These are phyloP conservation scores for Amorpha juglandis DNA, from an alignment of 2,888 invertebrate genomes.

Conservation along the genomic window DNA sequence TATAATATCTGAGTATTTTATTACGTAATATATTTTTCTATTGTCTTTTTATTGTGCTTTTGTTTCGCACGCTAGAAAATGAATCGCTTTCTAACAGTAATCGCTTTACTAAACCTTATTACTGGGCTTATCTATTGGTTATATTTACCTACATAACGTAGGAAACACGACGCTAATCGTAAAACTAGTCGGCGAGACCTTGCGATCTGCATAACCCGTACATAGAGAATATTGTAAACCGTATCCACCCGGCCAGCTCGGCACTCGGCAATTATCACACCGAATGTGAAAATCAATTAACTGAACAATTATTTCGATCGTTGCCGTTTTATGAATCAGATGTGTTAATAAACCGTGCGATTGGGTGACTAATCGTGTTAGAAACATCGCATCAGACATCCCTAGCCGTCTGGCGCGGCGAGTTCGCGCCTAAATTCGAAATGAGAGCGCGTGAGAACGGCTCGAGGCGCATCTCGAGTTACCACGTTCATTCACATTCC, in stretches of 20 bases:
- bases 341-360: conserved; percentile 18
- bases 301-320: conserved; percentile 10
- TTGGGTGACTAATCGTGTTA: conserved; percentile 26
- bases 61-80: too few relatives aligned
- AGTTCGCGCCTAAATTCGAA: conserved; percentile 75
- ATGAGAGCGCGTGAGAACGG: conserved; percentile 75
- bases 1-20: too few relatives aligned
- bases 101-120: background rate
- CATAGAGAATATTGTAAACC: background rate
- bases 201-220: conserved; percentile 14
- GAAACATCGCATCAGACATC: conserved; percentile 37
- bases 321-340: conserved; percentile 16
- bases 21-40: too few relatives aligned
- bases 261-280: background rate
- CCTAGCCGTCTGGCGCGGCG: conserved; percentile 53
- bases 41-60: too few relatives aligned
- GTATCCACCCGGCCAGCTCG: background rate
- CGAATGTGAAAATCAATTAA: conserved; percentile 14
- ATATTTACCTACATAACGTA: background rate
- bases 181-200: conserved; percentile 13
- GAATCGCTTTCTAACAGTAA: too few relatives aligned
- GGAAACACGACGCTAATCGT: conserved; percentile 15
- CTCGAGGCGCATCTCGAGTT: conserved; percentile 65
- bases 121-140: background rate
- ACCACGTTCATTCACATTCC: conserved; percentile 66